phyloP scores from a whole-genome alignment of 2,113 vertebrate species.

The Atractosteus spatula region DNA sequence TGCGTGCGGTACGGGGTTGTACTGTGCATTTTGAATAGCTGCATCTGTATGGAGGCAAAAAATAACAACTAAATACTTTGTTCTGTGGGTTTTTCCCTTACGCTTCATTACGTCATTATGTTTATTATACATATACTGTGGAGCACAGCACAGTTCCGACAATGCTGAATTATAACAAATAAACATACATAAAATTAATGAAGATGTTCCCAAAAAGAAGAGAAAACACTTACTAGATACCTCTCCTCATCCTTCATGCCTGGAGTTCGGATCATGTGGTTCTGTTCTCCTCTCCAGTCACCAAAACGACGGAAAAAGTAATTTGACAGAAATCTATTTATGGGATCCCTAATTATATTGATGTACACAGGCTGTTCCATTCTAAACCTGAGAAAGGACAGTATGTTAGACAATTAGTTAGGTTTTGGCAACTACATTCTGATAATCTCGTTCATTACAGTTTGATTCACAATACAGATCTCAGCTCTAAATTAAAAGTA shows the following conservation, averaged over 20 bases:
- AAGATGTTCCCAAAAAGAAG: neutral
- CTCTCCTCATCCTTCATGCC: constrained; percentile 95
- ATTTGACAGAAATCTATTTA: constrained; percentile 93
- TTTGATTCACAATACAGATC: no score
- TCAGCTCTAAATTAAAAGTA: no score
- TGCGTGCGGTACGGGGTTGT: no score
- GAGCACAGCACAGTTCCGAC: no score
- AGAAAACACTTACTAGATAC: constrained; percentile 81
- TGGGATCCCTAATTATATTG: constrained; percentile 96
- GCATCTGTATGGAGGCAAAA: no score
- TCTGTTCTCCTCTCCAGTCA: constrained; percentile 97
- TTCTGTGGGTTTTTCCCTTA: no score
- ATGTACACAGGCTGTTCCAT: constrained; percentile 95
- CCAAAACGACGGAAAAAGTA: constrained; percentile 98
- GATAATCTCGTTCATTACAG: no score
- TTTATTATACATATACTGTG: no score
- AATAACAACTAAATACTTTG: no score
- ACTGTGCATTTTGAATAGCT: no score
- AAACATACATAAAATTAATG: neutral
- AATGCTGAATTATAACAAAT: neutral
- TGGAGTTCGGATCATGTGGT: constrained; percentile 94
- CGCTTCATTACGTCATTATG: no score
- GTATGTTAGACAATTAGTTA: neutral
- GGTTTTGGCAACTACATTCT: no score
- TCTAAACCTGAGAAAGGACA: constrained; percentile 77